These are phyloP conservation scores for Torymus aiolomorphi DNA, from an alignment of 2,888 invertebrate species.

Conservation along the genomic window DNA sequence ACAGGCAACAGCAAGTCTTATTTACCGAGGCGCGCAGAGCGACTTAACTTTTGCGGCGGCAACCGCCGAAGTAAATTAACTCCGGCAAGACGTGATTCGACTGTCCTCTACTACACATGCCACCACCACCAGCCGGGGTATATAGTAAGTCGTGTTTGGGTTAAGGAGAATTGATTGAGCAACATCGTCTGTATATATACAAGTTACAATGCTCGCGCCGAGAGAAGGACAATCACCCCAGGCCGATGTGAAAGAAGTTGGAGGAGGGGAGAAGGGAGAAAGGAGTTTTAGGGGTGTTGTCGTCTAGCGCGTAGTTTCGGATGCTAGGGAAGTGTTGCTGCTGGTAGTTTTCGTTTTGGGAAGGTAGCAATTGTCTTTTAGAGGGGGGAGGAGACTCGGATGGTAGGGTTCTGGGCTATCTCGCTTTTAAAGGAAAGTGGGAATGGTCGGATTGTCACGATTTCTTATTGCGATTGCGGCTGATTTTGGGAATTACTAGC, in stretches of 20 bases:
- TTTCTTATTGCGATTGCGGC: too few species aligned
- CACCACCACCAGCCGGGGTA: too few species aligned
- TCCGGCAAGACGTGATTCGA: conserved; percentile 42
- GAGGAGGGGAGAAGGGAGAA: background rate
- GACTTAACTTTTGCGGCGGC: conserved; percentile 34
- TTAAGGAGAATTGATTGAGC: conserved; percentile 31
- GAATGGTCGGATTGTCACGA: too few species aligned
- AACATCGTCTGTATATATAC: conserved; percentile 1
- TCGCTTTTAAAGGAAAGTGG: too few species aligned
- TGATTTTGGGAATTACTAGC: too few species aligned
- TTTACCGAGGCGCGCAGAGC: conserved; percentile 5
- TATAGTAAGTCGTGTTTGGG: background rate
- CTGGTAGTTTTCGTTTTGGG: too few species aligned
- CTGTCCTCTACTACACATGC: background rate
- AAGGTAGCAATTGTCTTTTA: too few species aligned
- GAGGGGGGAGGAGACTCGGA: too few species aligned
- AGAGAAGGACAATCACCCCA: conserved; percentile 7
- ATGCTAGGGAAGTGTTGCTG: too few species aligned
- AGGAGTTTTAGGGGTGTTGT: too few species aligned
- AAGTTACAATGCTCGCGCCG: background rate
- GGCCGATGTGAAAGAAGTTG: background rate
- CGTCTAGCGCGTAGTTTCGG: too few species aligned
- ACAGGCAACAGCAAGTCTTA: conserved; percentile 1
- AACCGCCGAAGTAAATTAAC: conserved; percentile 30
- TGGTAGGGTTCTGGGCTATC: too few species aligned